Conservation (phyloP, 2,888 invertebrate genomes). For the Rhagium mordax region DNA sequence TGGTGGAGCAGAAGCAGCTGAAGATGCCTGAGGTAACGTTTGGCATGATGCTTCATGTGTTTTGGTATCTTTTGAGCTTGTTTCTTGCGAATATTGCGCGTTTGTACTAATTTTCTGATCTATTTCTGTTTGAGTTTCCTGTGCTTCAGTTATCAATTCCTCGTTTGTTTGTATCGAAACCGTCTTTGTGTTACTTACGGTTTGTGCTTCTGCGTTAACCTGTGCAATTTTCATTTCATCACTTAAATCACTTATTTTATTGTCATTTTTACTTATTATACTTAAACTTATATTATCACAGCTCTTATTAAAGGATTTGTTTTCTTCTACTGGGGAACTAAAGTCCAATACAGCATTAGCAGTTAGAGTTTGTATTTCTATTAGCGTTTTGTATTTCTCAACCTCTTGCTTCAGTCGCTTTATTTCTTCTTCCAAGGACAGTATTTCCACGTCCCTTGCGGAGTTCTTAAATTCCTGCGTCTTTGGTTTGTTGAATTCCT, state of each 20-base stretch:
- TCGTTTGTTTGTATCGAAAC: slow-evolving; percentile 47
- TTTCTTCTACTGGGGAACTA: slow-evolving; percentile 68
- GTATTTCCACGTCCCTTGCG: slow-evolving; percentile 66
- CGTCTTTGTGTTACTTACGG: slow-evolving; percentile 11
- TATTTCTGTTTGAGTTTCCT: slow-evolving; percentile 36
- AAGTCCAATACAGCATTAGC: slow-evolving; percentile 73
- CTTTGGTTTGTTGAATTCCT: background rate
- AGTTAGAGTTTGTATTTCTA: slow-evolving; percentile 74
- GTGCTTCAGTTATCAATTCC: slow-evolving; percentile 16
- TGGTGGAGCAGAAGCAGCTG: background rate
- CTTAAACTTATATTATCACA: slow-evolving; percentile 57
- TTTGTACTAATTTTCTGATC: background rate
- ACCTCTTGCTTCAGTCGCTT: slow-evolving; percentile 73
- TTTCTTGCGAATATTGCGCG: background rate
- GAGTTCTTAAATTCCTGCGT: slow-evolving; percentile 58
- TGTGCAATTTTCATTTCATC: slow-evolving; percentile 22
- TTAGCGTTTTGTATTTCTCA: slow-evolving; percentile 75
- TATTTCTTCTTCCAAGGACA: slow-evolving; percentile 70
- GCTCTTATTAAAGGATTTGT: slow-evolving; percentile 54
- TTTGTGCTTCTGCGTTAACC: slow-evolving; percentile 47
- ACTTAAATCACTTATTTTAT: slow-evolving; percentile 36
- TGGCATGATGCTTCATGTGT: background rate
- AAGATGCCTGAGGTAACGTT: background rate
- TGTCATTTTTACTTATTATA: slow-evolving; percentile 39
- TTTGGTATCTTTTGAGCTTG: background rate